These are phyloP conservation scores for Heliconius hermathena DNA, from an alignment of 1,140 invertebrate genomes.

Conservation along the genomic window DNA sequence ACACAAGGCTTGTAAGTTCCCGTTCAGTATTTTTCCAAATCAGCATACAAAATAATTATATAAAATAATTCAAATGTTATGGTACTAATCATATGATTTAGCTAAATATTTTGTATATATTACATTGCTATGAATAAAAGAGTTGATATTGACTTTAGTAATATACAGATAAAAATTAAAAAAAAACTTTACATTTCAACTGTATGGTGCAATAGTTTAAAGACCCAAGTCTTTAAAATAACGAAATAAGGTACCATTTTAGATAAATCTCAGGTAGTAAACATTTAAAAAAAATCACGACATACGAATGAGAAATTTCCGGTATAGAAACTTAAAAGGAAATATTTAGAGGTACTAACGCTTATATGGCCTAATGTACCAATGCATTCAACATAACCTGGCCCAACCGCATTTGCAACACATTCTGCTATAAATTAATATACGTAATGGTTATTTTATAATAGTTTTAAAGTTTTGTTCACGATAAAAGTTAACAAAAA, in stretches of 20 bases:
- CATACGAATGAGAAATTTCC: constrained; percentile 25
- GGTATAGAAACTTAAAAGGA: constrained; percentile 14
- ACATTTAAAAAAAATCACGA: constrained; percentile 7
- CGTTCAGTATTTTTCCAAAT: no score
- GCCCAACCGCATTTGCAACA: not conserved
- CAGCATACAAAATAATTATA: no score
- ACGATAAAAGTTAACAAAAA: not conserved
- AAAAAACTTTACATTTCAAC: not conserved
- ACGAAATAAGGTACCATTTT: not conserved
- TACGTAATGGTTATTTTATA: not conserved
- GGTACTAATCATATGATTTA: no score
- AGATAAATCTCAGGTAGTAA: not conserved
- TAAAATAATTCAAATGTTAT: no score
- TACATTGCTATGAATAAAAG: no score
- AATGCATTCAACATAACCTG: constrained; percentile 25
- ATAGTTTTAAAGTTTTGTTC: not conserved
- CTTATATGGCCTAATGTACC: constrained; percentile 33
- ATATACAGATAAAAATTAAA: not conserved
- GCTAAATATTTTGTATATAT: no score
- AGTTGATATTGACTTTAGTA: not conserved
- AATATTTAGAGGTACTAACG: constrained; percentile 17
- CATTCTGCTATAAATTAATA: constrained; percentile 11
- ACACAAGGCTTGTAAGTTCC: no score
- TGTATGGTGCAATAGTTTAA: not conserved
- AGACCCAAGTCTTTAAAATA: not conserved